Base-by-base conservation (phyloP, 1,140 invertebrate species). In the Camponotus vicinus region DNA sequence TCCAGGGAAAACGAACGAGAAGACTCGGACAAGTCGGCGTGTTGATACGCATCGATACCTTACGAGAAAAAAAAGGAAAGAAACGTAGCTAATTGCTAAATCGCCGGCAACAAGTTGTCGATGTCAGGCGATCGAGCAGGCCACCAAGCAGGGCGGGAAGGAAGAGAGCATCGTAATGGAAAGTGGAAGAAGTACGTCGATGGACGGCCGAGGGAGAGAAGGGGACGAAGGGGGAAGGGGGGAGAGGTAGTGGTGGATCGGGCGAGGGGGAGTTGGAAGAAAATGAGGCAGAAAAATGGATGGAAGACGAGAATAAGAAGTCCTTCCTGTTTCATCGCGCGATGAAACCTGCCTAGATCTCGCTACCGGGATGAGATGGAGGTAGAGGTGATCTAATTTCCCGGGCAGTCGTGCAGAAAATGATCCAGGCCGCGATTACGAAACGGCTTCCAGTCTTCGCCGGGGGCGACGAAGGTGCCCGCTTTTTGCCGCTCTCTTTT, bases 401-500 rank as follows among this genome's bases (percentile, higher is more conserved):
- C 92, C 93, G 93, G 79, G 93, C 94, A 95, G 93, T 95, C 94
- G 94, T 95, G 95, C 94, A 95, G 95, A 95, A 95, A 95, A 95
- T 95, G 93, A 95, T 95, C 93, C 92, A 90, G 87, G 91, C 91
- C 90, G 92, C 93, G 93, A 95, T 95, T 95, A 95, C 93, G 94
- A 95, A 95, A 95, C 92, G 92, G 94, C 94, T 95, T 94, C 94
- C 93, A 95, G 94, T 95, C 93, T 94, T 94, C 91, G 94, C 93
- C 92, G 92, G 92, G 91, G 89, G 92, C 91, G 92, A 87, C 89
- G 73, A 71, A 90, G 91, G 88, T 88, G 83, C 77, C 90, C 88
- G 27, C 27, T 93, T 92, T 91, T 92, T 93, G 88, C 89, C 91
- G 89, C 87, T 92, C 91, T 86, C 84, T 90, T 85, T 92, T 89